Conservation (phyloP, 2,113 vertebrate species). For the Mobula birostris region DNA sequence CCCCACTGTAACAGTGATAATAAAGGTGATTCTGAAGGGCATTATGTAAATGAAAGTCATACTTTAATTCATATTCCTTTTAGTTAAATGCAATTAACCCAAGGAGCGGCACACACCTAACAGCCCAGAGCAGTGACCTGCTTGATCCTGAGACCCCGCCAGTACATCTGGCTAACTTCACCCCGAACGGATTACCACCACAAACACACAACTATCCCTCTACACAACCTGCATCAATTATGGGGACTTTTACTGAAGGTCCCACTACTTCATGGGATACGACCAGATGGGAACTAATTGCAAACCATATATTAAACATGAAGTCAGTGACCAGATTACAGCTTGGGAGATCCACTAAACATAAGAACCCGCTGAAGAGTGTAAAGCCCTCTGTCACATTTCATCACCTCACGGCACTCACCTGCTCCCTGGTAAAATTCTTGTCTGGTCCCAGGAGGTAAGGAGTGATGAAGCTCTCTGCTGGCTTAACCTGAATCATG, state of each 20-base stretch:
- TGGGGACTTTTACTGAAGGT: not conserved
- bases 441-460: conserved; percentile 64
- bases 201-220: too few relatives aligned
- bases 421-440: conserved; percentile 73
- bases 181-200: not conserved
- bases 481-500: conserved; percentile 69
- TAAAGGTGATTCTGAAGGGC: too few relatives aligned
- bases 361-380: not conserved
- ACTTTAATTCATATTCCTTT: not conserved
- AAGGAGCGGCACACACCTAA: too few relatives aligned
- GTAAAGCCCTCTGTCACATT: not conserved
- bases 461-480: conserved; percentile 79
- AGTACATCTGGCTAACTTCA: not conserved
- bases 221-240: not conserved
- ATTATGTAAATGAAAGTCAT: not conserved
- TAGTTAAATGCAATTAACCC: not conserved
- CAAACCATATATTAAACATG: not conserved
- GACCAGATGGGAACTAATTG: not conserved
- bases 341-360: not conserved
- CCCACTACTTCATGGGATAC: not conserved
- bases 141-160: not conserved
- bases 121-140: not conserved
- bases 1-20: too few relatives aligned
- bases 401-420: conserved; percentile 36
- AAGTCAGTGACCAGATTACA: not conserved